A percentile compares a stretch with the other conserved stretches of the same genome.
These are phyloP conservation scores for Syritta pipiens DNA, from an alignment of 2,888 invertebrate genomes.

Conservation along the genomic window DNA sequence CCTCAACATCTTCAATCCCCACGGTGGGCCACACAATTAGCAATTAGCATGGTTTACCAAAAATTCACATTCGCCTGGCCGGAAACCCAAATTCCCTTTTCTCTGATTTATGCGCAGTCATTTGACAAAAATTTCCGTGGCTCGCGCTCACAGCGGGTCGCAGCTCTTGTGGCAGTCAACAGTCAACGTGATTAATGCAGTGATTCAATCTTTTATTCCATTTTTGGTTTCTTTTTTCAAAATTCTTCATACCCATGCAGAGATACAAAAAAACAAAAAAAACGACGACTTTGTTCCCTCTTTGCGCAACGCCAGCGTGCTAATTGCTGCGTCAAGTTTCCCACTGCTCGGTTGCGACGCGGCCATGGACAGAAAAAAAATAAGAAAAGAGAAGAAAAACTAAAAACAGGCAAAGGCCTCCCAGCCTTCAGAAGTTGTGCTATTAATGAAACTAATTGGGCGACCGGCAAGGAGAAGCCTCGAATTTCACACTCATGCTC, in stretches of 20 bases:
- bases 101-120: too few species aligned
- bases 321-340: conserved; percentile 49
- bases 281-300: too few species aligned
- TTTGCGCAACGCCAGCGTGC: conserved; percentile 35
- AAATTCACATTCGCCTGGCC: too few species aligned
- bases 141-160: too few species aligned
- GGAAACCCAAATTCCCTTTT: too few species aligned
- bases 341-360: too few species aligned
- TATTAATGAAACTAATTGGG: conserved; percentile 62
- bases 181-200: conserved; percentile 18
- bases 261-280: neutral
- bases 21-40: too few species aligned
- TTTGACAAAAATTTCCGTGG: too few species aligned
- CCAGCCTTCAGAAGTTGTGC: conserved; percentile 34
- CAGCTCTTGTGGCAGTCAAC: neutral
- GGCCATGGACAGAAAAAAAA: too few species aligned
- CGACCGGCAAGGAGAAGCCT: conserved; percentile 37
- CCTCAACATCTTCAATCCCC: too few species aligned
- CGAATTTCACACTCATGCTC: conserved; percentile 54
- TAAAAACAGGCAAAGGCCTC: neutral
- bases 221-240: neutral
- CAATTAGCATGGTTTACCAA: too few species aligned
- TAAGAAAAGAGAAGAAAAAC: conserved; percentile 1
- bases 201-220: neutral
- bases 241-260: conserved; percentile 20